These are phyloP conservation scores for Anthopleura sola DNA, from an alignment of 64 coral and sea anemone genomes.

Conservation along the genomic window DNA sequence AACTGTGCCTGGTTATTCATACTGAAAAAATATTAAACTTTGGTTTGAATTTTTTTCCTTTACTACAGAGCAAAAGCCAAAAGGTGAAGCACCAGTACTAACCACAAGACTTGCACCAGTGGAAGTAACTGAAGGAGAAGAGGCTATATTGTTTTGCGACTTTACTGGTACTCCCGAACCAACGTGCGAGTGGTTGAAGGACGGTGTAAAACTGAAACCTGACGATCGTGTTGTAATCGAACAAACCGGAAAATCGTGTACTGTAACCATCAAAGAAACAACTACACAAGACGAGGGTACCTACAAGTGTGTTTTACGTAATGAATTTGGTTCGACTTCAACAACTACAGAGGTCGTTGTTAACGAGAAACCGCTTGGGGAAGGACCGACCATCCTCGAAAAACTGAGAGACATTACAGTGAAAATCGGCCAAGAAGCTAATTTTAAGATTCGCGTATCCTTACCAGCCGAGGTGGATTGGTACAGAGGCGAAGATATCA, in stretches of 20 bases:
- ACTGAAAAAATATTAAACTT: too few species aligned
- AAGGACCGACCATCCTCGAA: slow-evolving; percentile 38
- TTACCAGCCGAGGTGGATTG: slow-evolving; percentile 52
- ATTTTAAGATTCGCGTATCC: slow-evolving; percentile 43
- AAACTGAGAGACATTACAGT: slow-evolving; percentile 23
- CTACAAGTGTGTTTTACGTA: slow-evolving; percentile 43
- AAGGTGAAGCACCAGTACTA: slow-evolving; percentile 35
- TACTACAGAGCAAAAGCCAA: slow-evolving; percentile 45
- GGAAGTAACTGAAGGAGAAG: slow-evolving; percentile 54
- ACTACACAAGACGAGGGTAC: slow-evolving; percentile 6
- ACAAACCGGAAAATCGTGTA: background rate
- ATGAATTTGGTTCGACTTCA: slow-evolving; percentile 35
- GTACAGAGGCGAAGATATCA: slow-evolving; percentile 58
- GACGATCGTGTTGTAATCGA: slow-evolving; percentile 31
- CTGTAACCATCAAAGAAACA: slow-evolving; percentile 3
- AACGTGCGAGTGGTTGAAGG: slow-evolving; percentile 59
- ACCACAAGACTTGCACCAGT: slow-evolving; percentile 32
- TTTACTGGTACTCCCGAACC: slow-evolving; percentile 37
- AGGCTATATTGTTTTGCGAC: slow-evolving; percentile 40
- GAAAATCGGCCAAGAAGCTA: slow-evolving; percentile 43
- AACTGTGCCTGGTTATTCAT: too few species aligned
- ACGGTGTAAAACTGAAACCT: slow-evolving; percentile 33
- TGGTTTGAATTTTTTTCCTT: background rate
- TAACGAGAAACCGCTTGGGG: slow-evolving; percentile 47
- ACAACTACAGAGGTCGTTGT: slow-evolving; percentile 46